Percentiles rank a stretch among this genome's conserved stretches.
Conservation (phyloP, 2,888 invertebrate genomes). For the Ischnura elegans region DNA sequence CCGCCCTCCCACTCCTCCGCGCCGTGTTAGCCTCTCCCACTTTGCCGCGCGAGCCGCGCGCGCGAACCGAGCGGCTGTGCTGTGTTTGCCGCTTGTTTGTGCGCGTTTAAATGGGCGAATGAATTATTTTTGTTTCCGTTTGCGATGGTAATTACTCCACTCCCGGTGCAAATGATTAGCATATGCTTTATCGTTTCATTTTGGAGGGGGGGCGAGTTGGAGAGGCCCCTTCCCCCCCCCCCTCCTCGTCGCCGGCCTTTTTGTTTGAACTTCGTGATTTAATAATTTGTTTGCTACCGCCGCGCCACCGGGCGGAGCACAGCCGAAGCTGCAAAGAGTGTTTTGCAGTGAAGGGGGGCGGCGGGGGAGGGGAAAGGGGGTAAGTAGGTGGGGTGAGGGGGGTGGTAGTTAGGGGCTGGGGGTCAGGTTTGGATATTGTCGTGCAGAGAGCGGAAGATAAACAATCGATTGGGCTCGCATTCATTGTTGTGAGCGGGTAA, state of each 20-base stretch:
- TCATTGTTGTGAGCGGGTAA: not conserved
- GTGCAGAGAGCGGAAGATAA: not conserved
- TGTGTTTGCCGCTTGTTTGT: not conserved
- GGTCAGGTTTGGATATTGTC: not conserved
- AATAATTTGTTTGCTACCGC: constrained; percentile 60
- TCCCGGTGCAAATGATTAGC: constrained; percentile 64
- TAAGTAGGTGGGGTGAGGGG: not conserved
- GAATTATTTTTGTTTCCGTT: constrained; percentile 65
- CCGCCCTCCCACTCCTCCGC: not conserved
- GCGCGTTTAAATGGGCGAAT: constrained; percentile 42
- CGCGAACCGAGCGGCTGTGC: not conserved
- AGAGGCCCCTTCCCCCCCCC: not conserved
- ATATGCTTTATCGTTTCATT: constrained; percentile 64
- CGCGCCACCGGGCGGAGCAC: not conserved
- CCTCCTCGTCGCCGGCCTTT: constrained; percentile 2
- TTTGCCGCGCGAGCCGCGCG: not conserved
- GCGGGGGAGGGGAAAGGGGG: not conserved
- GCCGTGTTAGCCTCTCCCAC: not conserved
- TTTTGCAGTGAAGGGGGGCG: not conserved
- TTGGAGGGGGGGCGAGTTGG: not conserved
- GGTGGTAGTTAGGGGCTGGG: not conserved
- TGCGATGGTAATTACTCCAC: constrained; percentile 60
- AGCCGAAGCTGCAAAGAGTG: not conserved
- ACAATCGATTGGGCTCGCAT: not conserved
- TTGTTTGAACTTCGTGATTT: constrained; percentile 57